Evolutionary conservation across 2,797 vertebrate species (phyloP).

Genomic region (Amblyopsis hoosieri): DNA sequence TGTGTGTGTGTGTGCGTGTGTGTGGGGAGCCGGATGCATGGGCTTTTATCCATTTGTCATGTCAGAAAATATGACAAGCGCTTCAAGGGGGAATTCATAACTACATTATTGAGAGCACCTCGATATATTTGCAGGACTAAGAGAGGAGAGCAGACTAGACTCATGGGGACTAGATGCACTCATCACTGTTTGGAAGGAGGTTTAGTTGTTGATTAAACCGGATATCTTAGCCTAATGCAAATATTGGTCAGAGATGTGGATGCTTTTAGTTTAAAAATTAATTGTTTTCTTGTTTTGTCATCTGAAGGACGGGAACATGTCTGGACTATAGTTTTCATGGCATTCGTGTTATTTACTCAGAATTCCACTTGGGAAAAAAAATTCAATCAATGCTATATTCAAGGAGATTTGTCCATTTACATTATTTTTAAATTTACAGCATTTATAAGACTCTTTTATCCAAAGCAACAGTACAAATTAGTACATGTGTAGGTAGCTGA

Average conservation of each 20-base stretch:
- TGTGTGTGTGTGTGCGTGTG: not conserved
- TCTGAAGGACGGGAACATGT: no score
- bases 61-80: constrained; percentile 69
- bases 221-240: constrained; percentile 32
- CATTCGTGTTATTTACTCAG: no score
- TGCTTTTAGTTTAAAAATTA: constrained; percentile 18
- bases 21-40: constrained; percentile 19
- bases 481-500: no score
- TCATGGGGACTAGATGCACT: constrained; percentile 31
- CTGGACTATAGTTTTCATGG: no score
- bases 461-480: no score
- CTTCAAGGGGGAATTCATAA: constrained; percentile 63
- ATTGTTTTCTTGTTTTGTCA: no score
- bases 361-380: no score
- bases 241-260: constrained; percentile 28
- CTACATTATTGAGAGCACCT: constrained; percentile 64
- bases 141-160: constrained; percentile 30
- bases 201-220: constrained; percentile 51
- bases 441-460: no score
- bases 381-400: no score
- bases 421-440: no score
- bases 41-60: constrained; percentile 69
- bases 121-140: constrained; percentile 64
- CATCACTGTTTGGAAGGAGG: constrained; percentile 53
- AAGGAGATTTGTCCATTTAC: no score